Evolutionary conservation across 1,140 invertebrate species (phyloP).

Genomic region (Achroia grisella): DNA sequence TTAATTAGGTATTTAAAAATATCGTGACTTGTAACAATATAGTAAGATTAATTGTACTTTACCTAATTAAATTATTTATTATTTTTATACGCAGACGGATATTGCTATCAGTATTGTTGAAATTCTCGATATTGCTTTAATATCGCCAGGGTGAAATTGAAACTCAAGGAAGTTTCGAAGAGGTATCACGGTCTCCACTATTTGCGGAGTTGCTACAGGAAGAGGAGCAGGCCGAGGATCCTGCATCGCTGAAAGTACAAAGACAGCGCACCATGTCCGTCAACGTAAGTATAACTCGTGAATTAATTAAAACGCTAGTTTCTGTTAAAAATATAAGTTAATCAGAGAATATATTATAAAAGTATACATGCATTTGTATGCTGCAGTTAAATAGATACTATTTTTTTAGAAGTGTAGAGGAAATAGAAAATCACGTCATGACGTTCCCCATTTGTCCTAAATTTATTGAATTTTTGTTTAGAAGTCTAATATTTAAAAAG

Average conservation of each 20-base stretch:
- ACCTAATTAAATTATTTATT: background rate
- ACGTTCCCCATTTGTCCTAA: too few species aligned
- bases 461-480: too few species aligned
- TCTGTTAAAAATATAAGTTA: background rate
- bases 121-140: conserved; percentile 1
- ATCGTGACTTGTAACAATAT: too few species aligned
- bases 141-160: conserved; percentile 77
- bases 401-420: too few species aligned
- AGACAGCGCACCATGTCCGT: conserved; percentile 49
- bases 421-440: too few species aligned
- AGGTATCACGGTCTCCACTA: conserved; percentile 49
- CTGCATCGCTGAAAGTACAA: conserved; percentile 6
- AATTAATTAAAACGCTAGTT: background rate
- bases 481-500: too few species aligned
- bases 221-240: conserved; percentile 35
- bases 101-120: background rate
- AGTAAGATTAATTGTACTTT: too few species aligned
- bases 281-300: conserved; percentile 27
- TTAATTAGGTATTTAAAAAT: too few species aligned
- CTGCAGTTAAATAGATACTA: too few species aligned
- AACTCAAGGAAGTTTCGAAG: conserved; percentile 79
- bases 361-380: too few species aligned
- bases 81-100: background rate
- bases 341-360: too few species aligned
- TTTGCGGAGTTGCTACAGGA: conserved; percentile 63